A percentile compares a stretch with the other conserved stretches of the same genome.
Evolutionary conservation across 2,113 vertebrate species (phyloP).

Genomic region (Neogobius melanostomus): DNA sequence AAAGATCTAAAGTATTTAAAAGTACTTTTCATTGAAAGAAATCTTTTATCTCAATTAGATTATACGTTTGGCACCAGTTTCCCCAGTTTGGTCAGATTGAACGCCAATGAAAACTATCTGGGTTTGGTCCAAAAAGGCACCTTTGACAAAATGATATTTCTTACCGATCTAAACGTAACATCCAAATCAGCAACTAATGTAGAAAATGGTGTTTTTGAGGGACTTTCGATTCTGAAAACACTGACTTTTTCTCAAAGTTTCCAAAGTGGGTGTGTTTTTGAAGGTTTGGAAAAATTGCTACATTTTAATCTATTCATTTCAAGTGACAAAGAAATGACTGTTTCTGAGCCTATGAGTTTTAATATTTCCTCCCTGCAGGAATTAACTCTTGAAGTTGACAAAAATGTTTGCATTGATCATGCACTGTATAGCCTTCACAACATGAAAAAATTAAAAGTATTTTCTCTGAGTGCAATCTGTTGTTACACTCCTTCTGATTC

Average conservation of each 20-base stretch:
- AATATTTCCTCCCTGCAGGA: background rate
- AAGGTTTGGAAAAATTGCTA: background rate
- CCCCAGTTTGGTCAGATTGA: background rate
- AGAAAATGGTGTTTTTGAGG: background rate
- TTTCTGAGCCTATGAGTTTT: background rate
- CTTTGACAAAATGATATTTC: background rate
- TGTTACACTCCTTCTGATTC: background rate
- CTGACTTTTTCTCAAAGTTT: background rate
- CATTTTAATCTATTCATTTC: background rate
- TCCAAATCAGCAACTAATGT: background rate
- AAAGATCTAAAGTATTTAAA: slow-evolving; percentile 33
- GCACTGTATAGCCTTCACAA: background rate
- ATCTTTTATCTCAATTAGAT: background rate
- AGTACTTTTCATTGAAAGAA: slow-evolving; percentile 40
- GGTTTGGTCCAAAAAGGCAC: background rate
- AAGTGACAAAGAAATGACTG: background rate
- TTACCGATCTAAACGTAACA: background rate
- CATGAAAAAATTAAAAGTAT: background rate
- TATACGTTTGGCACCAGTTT: background rate
- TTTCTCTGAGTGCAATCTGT: background rate
- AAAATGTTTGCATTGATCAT: background rate
- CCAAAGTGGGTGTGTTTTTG: background rate
- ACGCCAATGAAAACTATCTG: background rate
- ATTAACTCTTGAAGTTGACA: background rate
- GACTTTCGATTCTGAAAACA: background rate